phyloP scores from a whole-genome alignment of 2,888 invertebrate genomes.

The Troglohyphantes excavatus region DNA sequence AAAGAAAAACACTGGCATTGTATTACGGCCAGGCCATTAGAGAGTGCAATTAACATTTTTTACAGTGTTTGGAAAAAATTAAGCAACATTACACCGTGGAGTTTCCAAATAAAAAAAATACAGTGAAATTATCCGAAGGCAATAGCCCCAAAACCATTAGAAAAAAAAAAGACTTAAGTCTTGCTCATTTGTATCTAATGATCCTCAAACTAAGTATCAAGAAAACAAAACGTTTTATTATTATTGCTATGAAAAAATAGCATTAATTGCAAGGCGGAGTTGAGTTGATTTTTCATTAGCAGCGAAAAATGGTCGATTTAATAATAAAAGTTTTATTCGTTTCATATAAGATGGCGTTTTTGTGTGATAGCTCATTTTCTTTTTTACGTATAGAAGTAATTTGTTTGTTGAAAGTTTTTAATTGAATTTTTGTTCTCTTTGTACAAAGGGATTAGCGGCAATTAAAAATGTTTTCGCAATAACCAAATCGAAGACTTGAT shows the following conservation, averaged over 20 bases:
- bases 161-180: conserved; percentile 19
- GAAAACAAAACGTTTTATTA: conserved; percentile 18
- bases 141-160: conserved; percentile 40
- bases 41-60: conserved; percentile 57
- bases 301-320: conserved; percentile 44
- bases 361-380: background rate
- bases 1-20: conserved; percentile 32
- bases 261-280: conserved; percentile 51
- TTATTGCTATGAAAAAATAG: conserved; percentile 3
- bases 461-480: conserved; percentile 15
- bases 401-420: conserved; percentile 26
- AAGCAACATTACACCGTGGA: background rate
- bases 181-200: conserved; percentile 61
- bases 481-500: conserved; percentile 5
- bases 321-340: conserved; percentile 42
- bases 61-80: background rate
- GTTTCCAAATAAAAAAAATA: conserved; percentile 7
- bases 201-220: conserved; percentile 59
- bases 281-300: conserved; percentile 26
- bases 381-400: background rate
- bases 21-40: conserved; percentile 24
- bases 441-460: conserved; percentile 7
- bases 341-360: conserved; percentile 6
- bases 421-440: background rate
- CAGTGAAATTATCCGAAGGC: conserved; percentile 52